Evolutionary conservation across 92 coral and sea anemone species (phyloP).

Genomic region (Actinernus sp.): DNA sequence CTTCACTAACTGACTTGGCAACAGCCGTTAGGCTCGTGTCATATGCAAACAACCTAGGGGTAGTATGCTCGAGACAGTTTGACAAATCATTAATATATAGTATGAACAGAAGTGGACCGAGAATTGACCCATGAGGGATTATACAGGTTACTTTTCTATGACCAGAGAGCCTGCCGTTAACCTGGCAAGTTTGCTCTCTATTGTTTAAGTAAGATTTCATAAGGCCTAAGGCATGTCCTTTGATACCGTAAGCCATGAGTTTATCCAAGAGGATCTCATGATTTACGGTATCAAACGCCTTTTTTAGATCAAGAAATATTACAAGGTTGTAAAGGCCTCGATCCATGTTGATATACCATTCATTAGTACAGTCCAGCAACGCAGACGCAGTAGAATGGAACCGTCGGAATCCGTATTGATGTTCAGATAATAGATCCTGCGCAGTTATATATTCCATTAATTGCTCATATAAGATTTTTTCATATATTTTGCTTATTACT

Average conservation of each 20-base stretch:
- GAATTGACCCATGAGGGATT: slow-evolving; percentile 11
- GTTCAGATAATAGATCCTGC: slow-evolving; percentile 7
- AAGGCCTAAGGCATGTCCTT: slow-evolving; percentile 10
- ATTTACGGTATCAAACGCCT: too few species aligned
- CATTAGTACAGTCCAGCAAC: slow-evolving; percentile 20
- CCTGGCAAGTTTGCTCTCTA: slow-evolving; percentile 26
- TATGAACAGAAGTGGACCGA: background rate
- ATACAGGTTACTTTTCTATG: slow-evolving; percentile 24
- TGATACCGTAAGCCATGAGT: background rate
- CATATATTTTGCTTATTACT: too few species aligned
- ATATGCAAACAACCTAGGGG: slow-evolving; percentile 38
- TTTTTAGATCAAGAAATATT: too few species aligned
- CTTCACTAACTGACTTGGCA: slow-evolving; percentile 19
- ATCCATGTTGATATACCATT: slow-evolving; percentile 27
- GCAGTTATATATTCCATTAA: too few species aligned
- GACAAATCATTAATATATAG: slow-evolving; percentile 8
- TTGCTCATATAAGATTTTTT: too few species aligned
- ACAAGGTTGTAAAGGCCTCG: too few species aligned
- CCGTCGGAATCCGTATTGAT: slow-evolving; percentile 9
- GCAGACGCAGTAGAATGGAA: slow-evolving; percentile 13
- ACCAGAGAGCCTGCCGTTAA: slow-evolving; percentile 24
- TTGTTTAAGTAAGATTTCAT: slow-evolving; percentile 8
- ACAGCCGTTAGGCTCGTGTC: slow-evolving; percentile 40
- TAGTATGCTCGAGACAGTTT: slow-evolving; percentile 38
- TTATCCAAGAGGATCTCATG: slow-evolving; percentile 13